phyloP scores from a whole-genome alignment of 2,113 vertebrate genomes.

The Pao palembangensis region DNA sequence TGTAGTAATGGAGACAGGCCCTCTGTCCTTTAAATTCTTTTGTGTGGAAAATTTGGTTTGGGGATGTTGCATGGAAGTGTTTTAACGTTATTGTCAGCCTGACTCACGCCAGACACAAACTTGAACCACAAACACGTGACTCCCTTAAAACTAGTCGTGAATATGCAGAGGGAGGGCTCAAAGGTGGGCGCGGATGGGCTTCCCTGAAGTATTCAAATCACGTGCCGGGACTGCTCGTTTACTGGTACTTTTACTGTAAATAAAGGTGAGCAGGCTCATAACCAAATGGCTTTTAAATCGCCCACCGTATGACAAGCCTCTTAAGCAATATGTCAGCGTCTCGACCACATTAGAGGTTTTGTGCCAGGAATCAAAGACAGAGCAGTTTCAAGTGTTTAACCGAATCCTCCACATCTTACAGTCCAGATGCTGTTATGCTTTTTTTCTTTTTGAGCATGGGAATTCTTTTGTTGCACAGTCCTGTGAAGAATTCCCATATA shows the following conservation, averaged over 20 bases:
- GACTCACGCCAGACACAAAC: slow-evolving; percentile 45
- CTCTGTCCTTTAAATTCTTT: not conserved
- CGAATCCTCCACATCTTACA: slow-evolving; percentile 42
- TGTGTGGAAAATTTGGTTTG: not conserved
- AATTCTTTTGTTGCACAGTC: slow-evolving; percentile 37
- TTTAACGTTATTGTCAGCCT: slow-evolving; percentile 19
- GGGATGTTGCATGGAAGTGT: slow-evolving; percentile 47
- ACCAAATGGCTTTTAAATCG: slow-evolving; percentile 53
- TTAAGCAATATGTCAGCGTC: slow-evolving; percentile 39
- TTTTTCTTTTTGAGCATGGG: slow-evolving; percentile 7
- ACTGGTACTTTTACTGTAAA: slow-evolving; percentile 50
- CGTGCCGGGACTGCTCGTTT: slow-evolving; percentile 15
- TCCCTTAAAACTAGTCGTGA: slow-evolving; percentile 14
- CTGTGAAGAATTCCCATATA: slow-evolving; percentile 25
- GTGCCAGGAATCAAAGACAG: slow-evolving; percentile 42
- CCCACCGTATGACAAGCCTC: slow-evolving; percentile 47
- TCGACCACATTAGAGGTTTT: slow-evolving; percentile 53
- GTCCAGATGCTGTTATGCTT: slow-evolving; percentile 7
- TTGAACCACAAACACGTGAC: slow-evolving; percentile 20
- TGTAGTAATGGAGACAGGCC: too few relatives aligned
- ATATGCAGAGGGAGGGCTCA: not conserved
- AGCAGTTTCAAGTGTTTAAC: slow-evolving; percentile 18
- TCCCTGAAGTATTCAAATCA: slow-evolving; percentile 56
- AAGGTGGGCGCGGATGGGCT: slow-evolving; percentile 31
- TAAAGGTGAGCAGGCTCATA: slow-evolving; percentile 29